phyloP scores from a whole-genome alignment of 2,888 invertebrate genomes.

The Leucania comma region DNA sequence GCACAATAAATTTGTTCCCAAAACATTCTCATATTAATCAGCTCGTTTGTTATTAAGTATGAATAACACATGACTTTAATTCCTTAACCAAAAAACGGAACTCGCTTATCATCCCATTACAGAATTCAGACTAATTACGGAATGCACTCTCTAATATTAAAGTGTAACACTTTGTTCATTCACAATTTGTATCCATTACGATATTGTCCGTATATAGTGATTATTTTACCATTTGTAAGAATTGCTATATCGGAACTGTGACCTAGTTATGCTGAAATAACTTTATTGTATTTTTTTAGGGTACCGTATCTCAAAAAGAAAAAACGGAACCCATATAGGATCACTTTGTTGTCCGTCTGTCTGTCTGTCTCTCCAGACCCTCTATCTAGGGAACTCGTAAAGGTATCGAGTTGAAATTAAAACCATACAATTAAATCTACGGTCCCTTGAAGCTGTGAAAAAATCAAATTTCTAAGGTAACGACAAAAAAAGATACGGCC shows the following conservation, averaged over 20 bases:
- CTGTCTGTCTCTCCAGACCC: too few species aligned
- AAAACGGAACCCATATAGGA: too few species aligned
- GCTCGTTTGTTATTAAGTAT: background rate
- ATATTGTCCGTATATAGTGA: constrained; percentile 52
- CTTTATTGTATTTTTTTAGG: constrained; percentile 25
- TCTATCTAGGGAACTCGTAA: too few species aligned
- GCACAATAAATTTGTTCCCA: too few species aligned
- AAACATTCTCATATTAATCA: too few species aligned
- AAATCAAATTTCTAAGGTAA: too few species aligned
- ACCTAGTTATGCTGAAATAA: constrained; percentile 49
- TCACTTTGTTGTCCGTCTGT: too few species aligned
- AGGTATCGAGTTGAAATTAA: too few species aligned
- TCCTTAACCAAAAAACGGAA: constrained; percentile 1
- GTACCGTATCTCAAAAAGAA: too few species aligned
- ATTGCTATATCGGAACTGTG: constrained; percentile 48
- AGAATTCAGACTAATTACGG: constrained; percentile 40
- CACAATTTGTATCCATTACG: constrained; percentile 54
- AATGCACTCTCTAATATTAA: constrained; percentile 50
- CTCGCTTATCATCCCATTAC: constrained; percentile 21
- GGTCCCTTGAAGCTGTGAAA: too few species aligned
- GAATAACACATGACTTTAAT: background rate
- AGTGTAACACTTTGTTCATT: constrained; percentile 31
- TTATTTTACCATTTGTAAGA: constrained; percentile 55
- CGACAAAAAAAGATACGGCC: too few species aligned
- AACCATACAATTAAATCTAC: too few species aligned